phyloP scores from a whole-genome alignment of 1,140 invertebrate genomes.

The Apis dorsata region DNA sequence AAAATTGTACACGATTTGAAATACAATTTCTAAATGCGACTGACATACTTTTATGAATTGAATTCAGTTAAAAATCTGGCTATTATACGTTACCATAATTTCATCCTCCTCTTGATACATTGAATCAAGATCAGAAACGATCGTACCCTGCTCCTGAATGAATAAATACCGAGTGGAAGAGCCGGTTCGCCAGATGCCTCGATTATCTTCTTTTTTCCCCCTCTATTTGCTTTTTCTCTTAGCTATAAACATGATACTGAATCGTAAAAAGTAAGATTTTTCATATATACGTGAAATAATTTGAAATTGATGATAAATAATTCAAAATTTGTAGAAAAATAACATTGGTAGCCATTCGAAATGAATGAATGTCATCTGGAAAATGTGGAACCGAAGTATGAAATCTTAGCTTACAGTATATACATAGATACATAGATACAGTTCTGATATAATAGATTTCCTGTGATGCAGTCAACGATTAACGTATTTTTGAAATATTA shows the following conservation, averaged over 20 bases:
- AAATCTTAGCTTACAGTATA: too few relatives aligned
- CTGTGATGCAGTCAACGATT: too few relatives aligned
- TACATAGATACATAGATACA: too few relatives aligned
- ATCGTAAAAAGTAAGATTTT: conserved; percentile 26
- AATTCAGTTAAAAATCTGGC: conserved; percentile 2
- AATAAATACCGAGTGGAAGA: conserved; percentile 58
- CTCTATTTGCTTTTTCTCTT: conserved; percentile 22
- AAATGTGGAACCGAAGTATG: too few relatives aligned
- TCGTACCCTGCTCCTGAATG: conserved; percentile 24
- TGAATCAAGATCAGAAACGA: conserved; percentile 24
- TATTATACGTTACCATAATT: conserved; percentile 13
- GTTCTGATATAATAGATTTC: too few relatives aligned
- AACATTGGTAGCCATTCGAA: too few relatives aligned
- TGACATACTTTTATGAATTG: neutral
- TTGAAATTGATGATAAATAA: too few relatives aligned
- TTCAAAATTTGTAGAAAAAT: too few relatives aligned
- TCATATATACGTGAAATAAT: neutral
- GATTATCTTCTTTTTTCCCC: conserved; percentile 39
- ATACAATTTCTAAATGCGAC: neutral
- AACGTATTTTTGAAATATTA: too few relatives aligned
- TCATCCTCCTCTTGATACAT: conserved; percentile 25
- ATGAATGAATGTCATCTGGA: too few relatives aligned
- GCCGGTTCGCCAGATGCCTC: conserved; percentile 53
- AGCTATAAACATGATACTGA: conserved; percentile 5
- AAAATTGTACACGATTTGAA: neutral